Evolutionary conservation across 2,797 vertebrate genomes (phyloP), one percentile per base, ranked within the genome.

Genomic region (Paramormyrops hopkinsi): DNA sequence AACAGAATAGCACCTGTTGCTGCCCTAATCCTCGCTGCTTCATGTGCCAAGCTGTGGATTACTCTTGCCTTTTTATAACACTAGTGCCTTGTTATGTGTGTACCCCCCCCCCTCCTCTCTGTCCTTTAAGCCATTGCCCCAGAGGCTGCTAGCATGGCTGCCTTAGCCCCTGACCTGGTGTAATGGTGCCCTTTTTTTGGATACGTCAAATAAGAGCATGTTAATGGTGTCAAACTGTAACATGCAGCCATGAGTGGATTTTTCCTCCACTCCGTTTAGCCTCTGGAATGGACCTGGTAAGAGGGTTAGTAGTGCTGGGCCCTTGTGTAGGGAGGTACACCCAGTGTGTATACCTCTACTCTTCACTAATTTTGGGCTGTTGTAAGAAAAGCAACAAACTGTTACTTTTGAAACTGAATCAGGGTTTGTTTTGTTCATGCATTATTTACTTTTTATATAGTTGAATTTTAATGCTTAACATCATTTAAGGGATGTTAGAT

Each of bases 121-220:
- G 41, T 53, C 37, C 62, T 65, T 84, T 59, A 33, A 89, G 12
- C 88, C 79, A 89, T 59, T 29, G 82, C 88, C 41, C 56, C 54
- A 25, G 44, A 62, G 51, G 88, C 46, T 46, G 44, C 51, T 65
- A 54, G 65, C 85, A 19, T 54, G 44, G 50, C 37, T 54, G 25
- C 37, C 29, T 33, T 62, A 50, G 48, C n/a, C n/a, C 33, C 89
- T 37, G 62, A 79, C 50, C 22, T 56, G 88, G 56, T n/a, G 51
- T 50, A 37, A 56, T 87, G 22, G 25, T 87, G 33, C 17, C 50
- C 85, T 79, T 8, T 54, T 9, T 51, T 82, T 56, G 48, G 56
- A 69, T 46, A 65, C 2, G 17, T 88, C 29, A 44, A 62, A 51
- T 83, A 69, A 37, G 33, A 88, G 25, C 56, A 25, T 22, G n/a